Conservation (phyloP, 1,140 invertebrate species). For the Euura saliciscinereae region DNA sequence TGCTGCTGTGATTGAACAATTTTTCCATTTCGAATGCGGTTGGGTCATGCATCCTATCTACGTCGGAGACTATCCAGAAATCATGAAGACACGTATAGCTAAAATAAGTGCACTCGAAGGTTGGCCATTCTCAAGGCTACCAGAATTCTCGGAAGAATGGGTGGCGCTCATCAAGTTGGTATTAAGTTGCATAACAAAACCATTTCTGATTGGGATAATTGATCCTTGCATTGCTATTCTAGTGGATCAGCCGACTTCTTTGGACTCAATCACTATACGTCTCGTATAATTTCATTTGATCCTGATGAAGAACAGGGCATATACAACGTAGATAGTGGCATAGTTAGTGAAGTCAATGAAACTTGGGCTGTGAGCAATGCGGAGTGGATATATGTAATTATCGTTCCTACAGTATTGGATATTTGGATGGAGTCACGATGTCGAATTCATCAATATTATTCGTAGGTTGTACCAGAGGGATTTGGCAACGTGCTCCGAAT, state of each 20-base stretch:
- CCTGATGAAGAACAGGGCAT: conserved; percentile 5
- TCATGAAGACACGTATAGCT: conserved; percentile 61
- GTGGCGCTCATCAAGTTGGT: conserved; percentile 47
- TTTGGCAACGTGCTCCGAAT: conserved; percentile 63
- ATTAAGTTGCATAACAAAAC: too few relatives aligned
- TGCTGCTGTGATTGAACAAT: conserved; percentile 25
- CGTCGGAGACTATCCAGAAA: conserved; percentile 66
- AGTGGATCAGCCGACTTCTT: conserved; percentile 64
- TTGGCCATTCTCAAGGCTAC: conserved; percentile 58
- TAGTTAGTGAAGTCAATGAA: conserved; percentile 17
- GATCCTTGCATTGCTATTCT: background rate
- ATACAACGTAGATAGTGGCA: conserved; percentile 22
- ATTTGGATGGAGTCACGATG: background rate
- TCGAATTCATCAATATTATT: background rate
- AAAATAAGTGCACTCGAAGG: conserved; percentile 62
- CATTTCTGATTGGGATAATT: background rate
- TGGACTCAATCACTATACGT: conserved; percentile 65
- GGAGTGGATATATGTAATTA: background rate
- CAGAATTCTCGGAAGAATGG: conserved; percentile 60
- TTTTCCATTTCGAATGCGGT: conserved; percentile 60
- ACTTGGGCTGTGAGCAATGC: conserved; percentile 10
- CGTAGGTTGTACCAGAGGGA: conserved; percentile 54
- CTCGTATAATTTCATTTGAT: conserved; percentile 36
- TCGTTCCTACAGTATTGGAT: too few relatives aligned
- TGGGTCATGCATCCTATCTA: conserved; percentile 71